These are phyloP conservation scores for Micropoecilia bifurca DNA, from an alignment of 2,797 vertebrate species.

Conservation along the genomic window DNA sequence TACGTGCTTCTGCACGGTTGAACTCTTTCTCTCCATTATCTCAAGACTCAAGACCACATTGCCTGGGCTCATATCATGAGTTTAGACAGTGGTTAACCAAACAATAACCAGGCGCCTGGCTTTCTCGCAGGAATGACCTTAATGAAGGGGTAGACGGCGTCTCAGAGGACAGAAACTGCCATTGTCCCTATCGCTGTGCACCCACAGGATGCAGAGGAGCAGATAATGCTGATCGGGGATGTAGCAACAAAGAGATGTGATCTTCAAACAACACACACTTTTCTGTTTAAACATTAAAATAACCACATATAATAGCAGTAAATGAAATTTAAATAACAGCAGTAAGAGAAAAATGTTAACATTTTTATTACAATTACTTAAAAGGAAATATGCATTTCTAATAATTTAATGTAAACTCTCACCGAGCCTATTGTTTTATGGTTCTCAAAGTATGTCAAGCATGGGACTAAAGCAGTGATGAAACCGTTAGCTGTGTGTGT, in stretches of 20 bases:
- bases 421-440: too few species aligned
- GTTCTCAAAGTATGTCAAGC: background rate
- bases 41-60: slow-evolving; percentile 33
- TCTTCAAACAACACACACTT: background rate
- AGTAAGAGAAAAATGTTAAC: background rate
- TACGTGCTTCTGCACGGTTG: slow-evolving; percentile 37
- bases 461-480: background rate
- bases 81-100: slow-evolving; percentile 70
- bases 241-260: background rate
- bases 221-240: background rate
- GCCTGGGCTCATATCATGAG: slow-evolving; percentile 46
- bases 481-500: background rate
- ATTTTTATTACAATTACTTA: background rate
- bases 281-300: background rate
- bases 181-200: slow-evolving; percentile 15
- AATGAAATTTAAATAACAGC: background rate
- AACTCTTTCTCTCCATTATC: slow-evolving; percentile 48
- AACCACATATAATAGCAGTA: background rate
- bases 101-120: slow-evolving; percentile 48
- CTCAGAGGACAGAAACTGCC: slow-evolving; percentile 44
- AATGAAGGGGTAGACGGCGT: slow-evolving; percentile 44
- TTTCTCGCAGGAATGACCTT: slow-evolving; percentile 42
- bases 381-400: background rate
- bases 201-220: slow-evolving; percentile 25
- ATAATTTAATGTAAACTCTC: background rate